Percentiles rank a stretch among this genome's conserved stretches.
These are phyloP conservation scores for Sinelater perroti DNA, from an alignment of 2,888 invertebrate genomes.

Conservation along the genomic window DNA sequence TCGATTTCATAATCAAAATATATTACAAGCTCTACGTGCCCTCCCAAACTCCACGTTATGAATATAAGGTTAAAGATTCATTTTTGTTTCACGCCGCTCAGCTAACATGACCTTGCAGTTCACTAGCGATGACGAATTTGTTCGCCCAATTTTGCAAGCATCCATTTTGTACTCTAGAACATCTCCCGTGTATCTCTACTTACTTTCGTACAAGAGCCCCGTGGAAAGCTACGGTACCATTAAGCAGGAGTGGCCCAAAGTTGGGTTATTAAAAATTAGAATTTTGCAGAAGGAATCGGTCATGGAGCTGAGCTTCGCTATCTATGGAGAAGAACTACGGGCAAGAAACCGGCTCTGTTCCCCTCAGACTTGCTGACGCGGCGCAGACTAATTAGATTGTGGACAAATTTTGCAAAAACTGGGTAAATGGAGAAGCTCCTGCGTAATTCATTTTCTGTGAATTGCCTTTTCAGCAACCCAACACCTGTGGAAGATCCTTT, in stretches of 20 bases:
- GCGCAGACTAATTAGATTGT: conserved; percentile 40
- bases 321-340: conserved; percentile 37
- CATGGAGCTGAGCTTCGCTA: conserved; percentile 45
- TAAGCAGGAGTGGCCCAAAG: too few species aligned
- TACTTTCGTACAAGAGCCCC: conserved; percentile 44
- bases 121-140: conserved; percentile 41
- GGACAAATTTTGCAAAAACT: conserved; percentile 46
- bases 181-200: conserved; percentile 43
- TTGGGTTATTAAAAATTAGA: conserved; percentile 17
- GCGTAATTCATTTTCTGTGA: neutral
- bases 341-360: conserved; percentile 13
- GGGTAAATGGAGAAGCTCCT: conserved; percentile 35
- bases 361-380: conserved; percentile 33
- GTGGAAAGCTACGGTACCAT: too few species aligned
- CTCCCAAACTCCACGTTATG: too few species aligned
- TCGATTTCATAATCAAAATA: neutral
- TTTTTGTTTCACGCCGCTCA: too few species aligned
- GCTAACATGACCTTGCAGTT: too few species aligned
- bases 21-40: too few species aligned
- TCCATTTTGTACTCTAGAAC: conserved; percentile 37
- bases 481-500: conserved; percentile 29
- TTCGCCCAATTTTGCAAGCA: conserved; percentile 42
- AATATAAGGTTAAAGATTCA: too few species aligned
- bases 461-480: conserved; percentile 35
- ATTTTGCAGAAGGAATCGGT: conserved; percentile 41